Percentiles rank a stretch among this genome's conserved stretches.
Conservation (phyloP, 2,797 vertebrate genomes). For the Enteromius afrohamiltoni region DNA sequence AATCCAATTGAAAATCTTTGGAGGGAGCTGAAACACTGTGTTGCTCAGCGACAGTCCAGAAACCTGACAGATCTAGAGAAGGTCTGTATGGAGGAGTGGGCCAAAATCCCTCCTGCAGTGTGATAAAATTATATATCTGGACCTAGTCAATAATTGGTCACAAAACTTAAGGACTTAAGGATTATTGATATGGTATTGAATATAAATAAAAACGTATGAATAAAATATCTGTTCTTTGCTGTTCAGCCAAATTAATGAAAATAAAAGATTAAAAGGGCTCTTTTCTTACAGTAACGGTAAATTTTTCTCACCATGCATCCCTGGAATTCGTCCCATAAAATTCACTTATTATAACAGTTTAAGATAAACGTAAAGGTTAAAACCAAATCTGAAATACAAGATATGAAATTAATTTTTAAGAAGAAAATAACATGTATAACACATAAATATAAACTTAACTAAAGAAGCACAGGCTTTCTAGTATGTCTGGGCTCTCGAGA, state of each 20-base stretch:
- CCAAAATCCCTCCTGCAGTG: too few relatives aligned
- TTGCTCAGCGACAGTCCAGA: too few relatives aligned
- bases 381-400: not conserved
- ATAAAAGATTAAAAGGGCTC: not conserved
- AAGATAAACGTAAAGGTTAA: conserved; percentile 2
- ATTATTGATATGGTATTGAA: not conserved
- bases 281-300: not conserved
- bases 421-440: not conserved
- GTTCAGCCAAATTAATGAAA: not conserved
- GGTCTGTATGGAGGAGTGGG: too few relatives aligned
- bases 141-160: not conserved
- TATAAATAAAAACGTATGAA: not conserved
- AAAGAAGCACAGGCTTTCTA: conserved; percentile 4
- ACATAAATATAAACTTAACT: not conserved
- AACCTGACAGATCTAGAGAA: too few relatives aligned
- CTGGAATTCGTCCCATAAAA: not conserved
- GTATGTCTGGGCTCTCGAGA: not conserved
- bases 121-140: too few relatives aligned
- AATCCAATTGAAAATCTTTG: too few relatives aligned
- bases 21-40: too few relatives aligned
- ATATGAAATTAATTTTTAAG: not conserved
- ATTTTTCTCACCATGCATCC: not conserved
- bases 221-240: not conserved
- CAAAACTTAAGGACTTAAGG: not conserved
- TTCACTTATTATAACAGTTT: not conserved